Evolutionary conservation across 2,888 invertebrate genomes (phyloP).

Genomic region (Dasypogon diadema): DNA sequence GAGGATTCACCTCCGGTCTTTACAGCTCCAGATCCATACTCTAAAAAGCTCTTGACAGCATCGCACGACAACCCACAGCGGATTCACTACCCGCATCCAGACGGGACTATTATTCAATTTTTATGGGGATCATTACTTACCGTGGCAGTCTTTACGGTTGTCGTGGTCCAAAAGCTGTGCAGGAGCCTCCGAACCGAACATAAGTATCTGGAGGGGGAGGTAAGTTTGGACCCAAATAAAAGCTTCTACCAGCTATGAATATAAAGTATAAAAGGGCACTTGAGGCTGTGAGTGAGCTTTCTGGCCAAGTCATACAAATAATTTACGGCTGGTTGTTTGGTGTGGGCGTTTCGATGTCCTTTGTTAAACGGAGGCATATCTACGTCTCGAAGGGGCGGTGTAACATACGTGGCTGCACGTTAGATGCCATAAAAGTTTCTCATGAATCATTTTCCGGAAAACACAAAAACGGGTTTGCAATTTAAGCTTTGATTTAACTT

Average conservation of each 20-base stretch:
- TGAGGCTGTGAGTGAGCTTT: neutral
- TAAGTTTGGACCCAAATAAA: neutral
- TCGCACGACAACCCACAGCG: neutral
- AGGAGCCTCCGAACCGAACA: neutral
- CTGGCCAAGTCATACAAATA: too few relatives aligned
- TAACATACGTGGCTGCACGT: too few relatives aligned
- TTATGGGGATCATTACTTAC: constrained; percentile 41
- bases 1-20: neutral
- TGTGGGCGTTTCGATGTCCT: too few relatives aligned
- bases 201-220: neutral
- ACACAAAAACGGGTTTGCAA: too few relatives aligned
- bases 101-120: constrained; percentile 31
- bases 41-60: neutral
- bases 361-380: too few relatives aligned
- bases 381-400: too few relatives aligned
- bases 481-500: too few relatives aligned
- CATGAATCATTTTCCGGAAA: too few relatives aligned
- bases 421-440: too few relatives aligned
- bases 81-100: neutral
- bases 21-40: neutral
- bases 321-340: too few relatives aligned
- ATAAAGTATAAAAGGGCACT: neutral
- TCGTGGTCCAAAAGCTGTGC: neutral
- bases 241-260: neutral
- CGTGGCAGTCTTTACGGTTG: neutral